These are phyloP conservation scores for Melitaea athalia DNA, from an alignment of 2,888 invertebrate genomes.

Conservation along the genomic window DNA sequence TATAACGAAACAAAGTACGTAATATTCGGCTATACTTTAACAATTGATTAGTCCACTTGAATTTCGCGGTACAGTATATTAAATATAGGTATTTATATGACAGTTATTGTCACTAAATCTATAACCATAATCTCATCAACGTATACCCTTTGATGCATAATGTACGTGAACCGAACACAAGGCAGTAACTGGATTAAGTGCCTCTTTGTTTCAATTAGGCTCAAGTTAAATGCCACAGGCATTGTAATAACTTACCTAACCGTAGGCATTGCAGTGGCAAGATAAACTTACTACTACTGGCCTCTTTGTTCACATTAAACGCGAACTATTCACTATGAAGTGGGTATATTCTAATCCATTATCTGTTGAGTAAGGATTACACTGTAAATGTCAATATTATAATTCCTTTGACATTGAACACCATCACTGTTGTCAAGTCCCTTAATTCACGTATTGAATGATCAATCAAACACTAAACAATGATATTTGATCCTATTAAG, in stretches of 20 bases:
- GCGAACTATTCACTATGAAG: slow-evolving; percentile 1
- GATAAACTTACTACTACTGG: slow-evolving; percentile 14
- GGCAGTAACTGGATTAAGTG: neutral
- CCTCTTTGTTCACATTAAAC: slow-evolving; percentile 10
- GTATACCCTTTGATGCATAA: neutral
- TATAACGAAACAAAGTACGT: no score
- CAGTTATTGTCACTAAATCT: neutral
- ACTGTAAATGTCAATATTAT: neutral
- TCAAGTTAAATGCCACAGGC: neutral
- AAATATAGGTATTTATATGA: no score
- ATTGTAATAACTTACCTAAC: neutral
- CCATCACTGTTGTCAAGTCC: no score
- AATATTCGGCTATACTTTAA: no score
- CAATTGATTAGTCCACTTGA: no score
- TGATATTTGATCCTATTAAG: no score
- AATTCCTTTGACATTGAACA: no score
- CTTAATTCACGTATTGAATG: no score
- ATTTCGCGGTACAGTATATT: no score
- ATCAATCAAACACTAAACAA: no score
- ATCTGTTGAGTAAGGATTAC: neutral
- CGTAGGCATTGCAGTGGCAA: neutral
- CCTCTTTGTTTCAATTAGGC: slow-evolving; percentile 1
- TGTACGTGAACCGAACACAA: neutral
- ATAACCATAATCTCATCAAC: neutral
- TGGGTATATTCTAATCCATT: neutral